Evolutionary conservation across 1,140 invertebrate species (phyloP).

Genomic region (Drosophila santomea): DNA sequence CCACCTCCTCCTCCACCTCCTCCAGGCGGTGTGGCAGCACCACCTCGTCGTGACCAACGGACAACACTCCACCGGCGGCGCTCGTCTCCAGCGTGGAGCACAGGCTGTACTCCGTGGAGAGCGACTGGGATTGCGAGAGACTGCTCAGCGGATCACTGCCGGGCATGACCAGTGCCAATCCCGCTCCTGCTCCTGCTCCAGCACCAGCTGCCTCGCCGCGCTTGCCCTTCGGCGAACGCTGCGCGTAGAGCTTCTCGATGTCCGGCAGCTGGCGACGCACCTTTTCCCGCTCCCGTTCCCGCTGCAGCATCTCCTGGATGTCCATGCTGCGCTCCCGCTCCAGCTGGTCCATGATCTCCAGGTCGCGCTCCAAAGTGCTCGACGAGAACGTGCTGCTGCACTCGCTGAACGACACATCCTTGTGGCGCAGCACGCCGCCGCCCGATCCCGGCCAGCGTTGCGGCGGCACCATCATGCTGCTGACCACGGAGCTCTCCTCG

Average conservation of each 20-base stretch:
- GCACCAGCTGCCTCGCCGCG: slow-evolving; percentile 35
- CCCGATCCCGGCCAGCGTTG: slow-evolving; percentile 54
- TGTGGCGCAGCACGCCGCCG: slow-evolving; percentile 39
- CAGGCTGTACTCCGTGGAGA: slow-evolving; percentile 67
- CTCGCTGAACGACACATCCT: slow-evolving; percentile 78
- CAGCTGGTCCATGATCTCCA: slow-evolving; percentile 82
- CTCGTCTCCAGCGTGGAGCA: slow-evolving; percentile 57
- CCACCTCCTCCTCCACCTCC: slow-evolving; percentile 63
- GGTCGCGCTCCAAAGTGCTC: slow-evolving; percentile 78
- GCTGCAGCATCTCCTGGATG: slow-evolving; percentile 78
- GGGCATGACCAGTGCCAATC: slow-evolving; percentile 56
- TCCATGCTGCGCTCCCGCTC: slow-evolving; percentile 84
- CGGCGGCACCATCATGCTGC: slow-evolving; percentile 77
- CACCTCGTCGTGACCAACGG: slow-evolving; percentile 12
- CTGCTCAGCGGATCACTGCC: slow-evolving; percentile 69
- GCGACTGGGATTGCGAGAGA: slow-evolving; percentile 58
- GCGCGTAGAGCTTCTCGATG: slow-evolving; percentile 75
- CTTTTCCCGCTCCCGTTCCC: slow-evolving; percentile 69
- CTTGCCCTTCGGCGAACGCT: slow-evolving; percentile 70
- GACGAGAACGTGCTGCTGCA: slow-evolving; percentile 78
- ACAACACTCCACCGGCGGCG: too few species aligned
- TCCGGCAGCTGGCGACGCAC: slow-evolving; percentile 71
- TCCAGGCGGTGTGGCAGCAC: slow-evolving; percentile 16
- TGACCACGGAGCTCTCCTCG: slow-evolving; percentile 80
- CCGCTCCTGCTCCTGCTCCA: not conserved